Percentiles rank a stretch among this genome's conserved stretches.
Conservation (phyloP, 1,140 invertebrate species). For the Hylaeus volcanicus region DNA sequence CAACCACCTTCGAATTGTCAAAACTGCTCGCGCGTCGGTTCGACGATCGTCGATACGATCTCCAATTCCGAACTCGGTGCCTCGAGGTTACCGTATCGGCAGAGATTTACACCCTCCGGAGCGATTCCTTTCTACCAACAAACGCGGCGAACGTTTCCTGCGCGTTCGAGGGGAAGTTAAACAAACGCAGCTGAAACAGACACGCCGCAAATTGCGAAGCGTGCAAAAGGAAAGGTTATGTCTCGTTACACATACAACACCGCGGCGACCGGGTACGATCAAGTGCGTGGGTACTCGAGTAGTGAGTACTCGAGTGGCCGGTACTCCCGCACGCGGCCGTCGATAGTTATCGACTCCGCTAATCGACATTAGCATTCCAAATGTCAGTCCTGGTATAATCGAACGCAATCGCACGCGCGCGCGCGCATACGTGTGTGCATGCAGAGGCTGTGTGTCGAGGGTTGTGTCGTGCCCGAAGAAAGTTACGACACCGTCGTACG, state of each 20-base stretch:
- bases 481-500: conserved; percentile 48
- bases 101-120: neutral
- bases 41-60: neutral
- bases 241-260: conserved; percentile 9
- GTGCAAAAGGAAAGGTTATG: conserved; percentile 34
- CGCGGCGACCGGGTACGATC: neutral
- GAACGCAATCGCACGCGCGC: neutral
- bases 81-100: neutral
- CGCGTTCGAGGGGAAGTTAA: neutral
- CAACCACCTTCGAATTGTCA: neutral
- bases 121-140: no score
- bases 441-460: conserved; percentile 6
- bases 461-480: conserved; percentile 50
- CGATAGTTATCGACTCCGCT: conserved; percentile 59
- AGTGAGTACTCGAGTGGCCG: neutral
- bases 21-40: neutral
- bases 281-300: conserved; percentile 31
- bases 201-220: conserved; percentile 29
- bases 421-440: neutral
- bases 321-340: conserved; percentile 9
- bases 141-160: conserved; percentile 1
- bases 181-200: conserved; percentile 6
- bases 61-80: neutral
- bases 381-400: conserved; percentile 58
- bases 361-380: conserved; percentile 68